Evolutionary conservation across 2,888 invertebrate genomes (phyloP), one percentile per base, ranked within the genome.

Genomic region (Nesidiocoris tenuis): DNA sequence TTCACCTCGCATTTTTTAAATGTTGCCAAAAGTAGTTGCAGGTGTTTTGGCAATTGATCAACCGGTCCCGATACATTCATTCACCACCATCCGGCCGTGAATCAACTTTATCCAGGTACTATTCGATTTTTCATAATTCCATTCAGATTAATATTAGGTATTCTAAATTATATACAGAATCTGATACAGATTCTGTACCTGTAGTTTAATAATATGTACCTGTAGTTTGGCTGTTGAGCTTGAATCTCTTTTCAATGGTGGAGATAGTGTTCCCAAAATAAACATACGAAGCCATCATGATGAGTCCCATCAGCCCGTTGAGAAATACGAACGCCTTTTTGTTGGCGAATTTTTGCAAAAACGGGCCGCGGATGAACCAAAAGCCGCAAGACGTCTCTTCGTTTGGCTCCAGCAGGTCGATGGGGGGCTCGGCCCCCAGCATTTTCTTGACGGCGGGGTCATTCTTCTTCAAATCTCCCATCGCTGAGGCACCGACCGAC

Each of bases 241-340:
- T 90, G 82, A 90, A 91, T 79, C 90, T 85, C 81, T 91, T 91
- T 82, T 91, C 91, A 78, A 91, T 85, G 1, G 90, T 90, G 70
- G 91, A 90, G 76, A 91, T 89, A 25, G 90, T 90, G 18, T 90
- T 90, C 81, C 89, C 90, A 80, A 90, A 90, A 81, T 91, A 91
- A 1, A 90, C 87, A 81, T 88, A 90, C 77, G 88, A 88, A 80
- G 90, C 90, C 21, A 89, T 87, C 82, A 89, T 89, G 75, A 90
- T 86, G 81, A 90, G 89, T 1, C 90, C 90, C 2, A 90, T 85
- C 55, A 90, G 83, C 25, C 90, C 90, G 79, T 90, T 90, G 0
- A 90, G 84, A 78, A 88, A 83, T 1, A 90, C 86, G 81, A 87
- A 88, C 9, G 85, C 86, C 80, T 87, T 87, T 80, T 87, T 87